Base-by-base conservation (phyloP, 2,113 vertebrate species). In the Entosphenus tridentatus region DNA sequence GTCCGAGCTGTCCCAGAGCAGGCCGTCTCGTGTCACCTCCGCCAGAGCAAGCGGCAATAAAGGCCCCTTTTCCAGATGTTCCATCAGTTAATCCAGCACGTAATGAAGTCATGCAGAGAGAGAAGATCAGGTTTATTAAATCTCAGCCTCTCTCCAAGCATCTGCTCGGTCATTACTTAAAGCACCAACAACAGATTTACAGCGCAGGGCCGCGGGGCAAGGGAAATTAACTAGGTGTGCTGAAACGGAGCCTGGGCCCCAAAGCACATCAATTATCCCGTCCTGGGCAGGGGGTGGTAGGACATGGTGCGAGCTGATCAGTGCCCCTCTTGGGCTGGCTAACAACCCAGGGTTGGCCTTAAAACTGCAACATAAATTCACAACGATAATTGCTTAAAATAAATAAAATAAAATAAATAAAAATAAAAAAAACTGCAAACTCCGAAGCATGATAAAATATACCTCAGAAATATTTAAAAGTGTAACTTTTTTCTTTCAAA, bases 71-170 rank as follows among this genome's bases (percentile, higher is more conserved):
- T 65, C 62, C 62, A 65, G 62, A 65, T 65, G 62, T 65, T 65
- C 62, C 9, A 9, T 21, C 62, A 16, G 62, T 21, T 65, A n/a
- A 65, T 65, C n/a, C 62, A 65, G 62, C 62, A 65, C 8, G 62
- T 65, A 65, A 65, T 65, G 62, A 65, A 65, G 62, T 65, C 62
- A 65, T 65, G 62, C 62, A 65, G 62, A 65, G 62, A n/a, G 39
- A 65, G 21, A 65, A 65, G 62, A 65, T 65, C n/a, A 65, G 62
- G 62, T 65, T 65, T 65, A 65, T 65, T 65, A 65, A 65, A 65
- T 65, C 62, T 21, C 62, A 65, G 62, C 62, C 62, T n/a, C 62
- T 65, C 62, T 65, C 62, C 62, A 21, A 65, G 62, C 62, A 65
- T 65, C 62, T 65, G 62, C n/a, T 21, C 62, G 21, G 62, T 21